Conservation (phyloP, 2,888 invertebrate genomes). For the Melanargia galathea region DNA sequence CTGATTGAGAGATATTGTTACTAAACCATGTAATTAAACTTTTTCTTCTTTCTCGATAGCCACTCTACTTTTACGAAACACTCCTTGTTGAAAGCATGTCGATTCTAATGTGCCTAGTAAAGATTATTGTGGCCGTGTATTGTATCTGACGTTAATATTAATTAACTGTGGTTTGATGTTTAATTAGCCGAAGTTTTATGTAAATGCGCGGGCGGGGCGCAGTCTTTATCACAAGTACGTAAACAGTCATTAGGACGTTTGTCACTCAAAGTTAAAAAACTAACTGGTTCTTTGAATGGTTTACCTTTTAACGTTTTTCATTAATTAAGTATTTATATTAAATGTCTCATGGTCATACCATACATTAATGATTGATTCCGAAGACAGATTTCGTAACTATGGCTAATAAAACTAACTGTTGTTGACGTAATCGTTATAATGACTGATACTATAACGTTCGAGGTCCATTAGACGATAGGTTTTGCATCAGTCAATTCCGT, state of each 20-base stretch:
- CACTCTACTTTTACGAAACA: background rate
- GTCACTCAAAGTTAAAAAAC: conserved; percentile 31
- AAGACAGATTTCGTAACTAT: background rate
- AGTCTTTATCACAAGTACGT: conserved; percentile 25
- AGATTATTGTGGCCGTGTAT: conserved; percentile 53
- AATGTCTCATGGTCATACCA: too few relatives aligned
- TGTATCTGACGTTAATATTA: conserved; percentile 39
- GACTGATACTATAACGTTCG: too few relatives aligned
- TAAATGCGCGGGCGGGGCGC: conserved; percentile 29
- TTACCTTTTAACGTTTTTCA: conserved; percentile 25
- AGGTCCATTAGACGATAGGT: too few relatives aligned
- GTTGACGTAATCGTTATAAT: too few relatives aligned
- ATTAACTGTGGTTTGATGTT: conserved; percentile 33
- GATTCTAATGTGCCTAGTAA: conserved; percentile 70
- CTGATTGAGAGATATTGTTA: too few relatives aligned
- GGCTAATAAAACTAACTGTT: background rate
- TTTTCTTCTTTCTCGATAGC: background rate
- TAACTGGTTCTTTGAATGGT: conserved; percentile 23
- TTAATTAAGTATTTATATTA: too few relatives aligned
- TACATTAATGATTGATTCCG: background rate
- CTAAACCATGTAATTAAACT: too few relatives aligned
- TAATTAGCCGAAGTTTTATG: conserved; percentile 33
- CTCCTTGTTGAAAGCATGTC: conserved; percentile 59
- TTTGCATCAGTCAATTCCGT: too few relatives aligned
- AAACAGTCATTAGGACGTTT: conserved; percentile 32